Base-by-base conservation (phyloP, 2,113 vertebrate genomes). In the Sebastes schlegelii region DNA sequence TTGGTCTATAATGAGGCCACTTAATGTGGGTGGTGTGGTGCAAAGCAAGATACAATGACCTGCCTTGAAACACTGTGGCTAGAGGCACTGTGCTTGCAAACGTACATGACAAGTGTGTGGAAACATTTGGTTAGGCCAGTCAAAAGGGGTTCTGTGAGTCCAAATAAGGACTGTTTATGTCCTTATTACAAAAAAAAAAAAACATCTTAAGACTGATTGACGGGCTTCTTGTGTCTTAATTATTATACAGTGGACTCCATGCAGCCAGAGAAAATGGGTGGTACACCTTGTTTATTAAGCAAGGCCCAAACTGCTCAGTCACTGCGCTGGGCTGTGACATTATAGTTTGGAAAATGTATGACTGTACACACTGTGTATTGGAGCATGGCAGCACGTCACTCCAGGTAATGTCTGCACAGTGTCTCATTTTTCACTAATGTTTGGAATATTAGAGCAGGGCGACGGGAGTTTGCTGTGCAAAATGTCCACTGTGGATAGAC, bases 61-160 rank as follows among this genome's bases (percentile, higher is more conserved):
- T 14, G 42, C 88, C 82, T 85, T 90, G 63, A 89, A 64, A 76
- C 55, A 40, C 79, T n/a, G 76, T 64, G 58, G 52, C 57, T 80
- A 9, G 40, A 64, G 71, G 85, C 74, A 80, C 73, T 58, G 79
- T 83, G 82, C 57, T 67, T 14, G 49, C 71, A 79, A 51, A 57
- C 55, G 74, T 43, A 79, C 76, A 66, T 69, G 84, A 84, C 69
- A 74, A 82, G 80, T 65, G 42, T 61, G 71, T 93, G 89, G 92
- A 92, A 92, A 93, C 80, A 78, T 91, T 92, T 92, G 17, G 74
- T 89, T 84, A 74, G 71, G 57, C 57, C 80, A 82, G 67, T 94
- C 87, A 93, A 95, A 90, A 86, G 91, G 43, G 19, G 26, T 62
- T 94, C 73, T 96, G 85, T 94, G 71, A 73, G 46, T 12, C 54